Conservation (phyloP, 2,797 vertebrate genomes). For the Percopsis omiscomaycus region DNA sequence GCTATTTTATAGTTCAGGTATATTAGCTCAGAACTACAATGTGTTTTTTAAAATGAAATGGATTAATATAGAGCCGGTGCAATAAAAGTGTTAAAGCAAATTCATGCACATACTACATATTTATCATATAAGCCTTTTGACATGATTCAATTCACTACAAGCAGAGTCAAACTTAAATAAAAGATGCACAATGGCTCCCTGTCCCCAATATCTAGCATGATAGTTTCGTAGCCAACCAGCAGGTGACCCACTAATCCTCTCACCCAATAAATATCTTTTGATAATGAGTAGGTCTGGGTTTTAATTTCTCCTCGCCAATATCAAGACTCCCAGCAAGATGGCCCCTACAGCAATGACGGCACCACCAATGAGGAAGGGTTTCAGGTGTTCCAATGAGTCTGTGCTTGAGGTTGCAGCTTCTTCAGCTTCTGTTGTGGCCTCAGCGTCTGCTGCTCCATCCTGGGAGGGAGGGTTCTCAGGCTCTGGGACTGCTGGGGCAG, state of each 20-base stretch:
- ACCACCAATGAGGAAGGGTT: constrained; percentile 80
- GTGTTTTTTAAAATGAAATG: constrained; percentile 22
- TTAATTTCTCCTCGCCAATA: constrained; percentile 81
- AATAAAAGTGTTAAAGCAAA: constrained; percentile 42
- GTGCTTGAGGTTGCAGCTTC: constrained; percentile 67
- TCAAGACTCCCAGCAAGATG: constrained; percentile 76
- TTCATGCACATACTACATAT: constrained; percentile 66
- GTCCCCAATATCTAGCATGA: constrained; percentile 50
- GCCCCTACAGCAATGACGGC: constrained; percentile 78
- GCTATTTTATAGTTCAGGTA: constrained; percentile 34
- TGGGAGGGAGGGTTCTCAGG: constrained; percentile 64
- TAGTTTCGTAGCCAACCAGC: constrained; percentile 68
- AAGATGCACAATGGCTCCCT: constrained; percentile 61
- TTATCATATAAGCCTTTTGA: constrained; percentile 53
- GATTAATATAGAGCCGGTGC: constrained; percentile 46
- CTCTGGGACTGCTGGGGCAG: constrained; percentile 64
- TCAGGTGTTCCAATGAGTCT: constrained; percentile 80
- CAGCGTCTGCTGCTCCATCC: constrained; percentile 70
- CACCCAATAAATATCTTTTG: constrained; percentile 51
- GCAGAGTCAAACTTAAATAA: constrained; percentile 55
- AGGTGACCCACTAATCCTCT: constrained; percentile 41
- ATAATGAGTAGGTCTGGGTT: constrained; percentile 44
- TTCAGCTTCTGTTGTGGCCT: constrained; percentile 58
- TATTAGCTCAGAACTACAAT: constrained; percentile 33
- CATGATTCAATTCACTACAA: constrained; percentile 56